Conservation (phyloP, 2,888 invertebrate species). For the Odontomyia ornata region DNA sequence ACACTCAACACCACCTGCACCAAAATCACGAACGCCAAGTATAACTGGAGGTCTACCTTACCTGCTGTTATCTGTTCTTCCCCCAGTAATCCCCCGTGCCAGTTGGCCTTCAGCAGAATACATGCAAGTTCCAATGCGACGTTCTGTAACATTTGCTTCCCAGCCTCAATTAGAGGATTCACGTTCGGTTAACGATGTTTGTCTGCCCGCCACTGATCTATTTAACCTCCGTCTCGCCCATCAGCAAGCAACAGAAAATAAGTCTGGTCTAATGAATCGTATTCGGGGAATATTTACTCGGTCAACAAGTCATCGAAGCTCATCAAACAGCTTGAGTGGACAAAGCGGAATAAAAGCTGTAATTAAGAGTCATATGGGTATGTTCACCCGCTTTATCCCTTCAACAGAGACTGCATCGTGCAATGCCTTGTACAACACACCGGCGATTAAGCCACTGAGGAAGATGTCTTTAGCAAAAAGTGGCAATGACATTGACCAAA, state of each 20-base stretch:
- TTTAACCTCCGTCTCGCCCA: constrained; percentile 68
- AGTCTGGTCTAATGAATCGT: constrained; percentile 68
- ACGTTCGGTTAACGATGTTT: constrained; percentile 55
- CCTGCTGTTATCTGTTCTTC: constrained; percentile 75
- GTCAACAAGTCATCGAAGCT: constrained; percentile 74
- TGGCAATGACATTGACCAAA: constrained; percentile 69
- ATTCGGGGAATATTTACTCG: constrained; percentile 72
- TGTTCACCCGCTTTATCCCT: constrained; percentile 76
- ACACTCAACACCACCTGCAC: constrained; percentile 49
- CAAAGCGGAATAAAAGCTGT: constrained; percentile 71
- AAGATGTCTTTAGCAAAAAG: constrained; percentile 69
- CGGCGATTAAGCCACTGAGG: constrained; percentile 56
- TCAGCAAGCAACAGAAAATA: constrained; percentile 67
- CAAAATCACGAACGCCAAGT: constrained; percentile 69
- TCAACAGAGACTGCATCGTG: constrained; percentile 72
- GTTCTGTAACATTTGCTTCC: constrained; percentile 73
- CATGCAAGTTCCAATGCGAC: constrained; percentile 67
- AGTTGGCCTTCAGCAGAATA: constrained; percentile 81
- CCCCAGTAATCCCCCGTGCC: constrained; percentile 78
- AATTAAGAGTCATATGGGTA: constrained; percentile 76
- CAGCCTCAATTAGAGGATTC: constrained; percentile 72
- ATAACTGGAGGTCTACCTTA: constrained; percentile 76
- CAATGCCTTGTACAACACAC: constrained; percentile 67
- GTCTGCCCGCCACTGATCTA: constrained; percentile 70
- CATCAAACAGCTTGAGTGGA: constrained; percentile 69